These are phyloP conservation scores for Antechinus stuartii DNA, from an alignment of 2,113 vertebrate species.

Conservation along the genomic window DNA sequence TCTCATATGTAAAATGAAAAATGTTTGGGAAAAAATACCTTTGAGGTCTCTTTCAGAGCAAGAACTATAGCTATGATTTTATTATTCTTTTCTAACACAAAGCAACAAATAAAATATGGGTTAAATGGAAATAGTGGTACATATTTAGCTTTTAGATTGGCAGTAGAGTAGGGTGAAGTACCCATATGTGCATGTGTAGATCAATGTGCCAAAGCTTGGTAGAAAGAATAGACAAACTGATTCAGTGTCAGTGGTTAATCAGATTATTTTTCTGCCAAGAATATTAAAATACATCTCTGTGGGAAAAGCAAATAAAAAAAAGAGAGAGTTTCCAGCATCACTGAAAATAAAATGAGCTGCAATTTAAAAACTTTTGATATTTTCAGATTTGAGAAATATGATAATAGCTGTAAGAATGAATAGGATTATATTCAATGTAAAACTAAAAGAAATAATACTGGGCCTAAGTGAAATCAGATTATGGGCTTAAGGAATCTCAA, in stretches of 20 bases:
- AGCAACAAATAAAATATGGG: background rate
- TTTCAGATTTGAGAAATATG: constrained; percentile 27
- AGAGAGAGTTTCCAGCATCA: background rate
- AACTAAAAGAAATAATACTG: background rate
- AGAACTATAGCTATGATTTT: background rate
- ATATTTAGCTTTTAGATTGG: background rate
- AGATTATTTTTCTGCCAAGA: background rate
- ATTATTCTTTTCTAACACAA: background rate
- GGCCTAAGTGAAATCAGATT: constrained; percentile 9
- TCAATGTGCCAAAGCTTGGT: background rate
- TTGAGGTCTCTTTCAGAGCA: background rate
- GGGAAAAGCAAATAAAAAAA: background rate
- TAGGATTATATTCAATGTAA: background rate
- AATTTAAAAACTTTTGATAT: background rate
- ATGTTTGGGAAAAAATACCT: background rate
- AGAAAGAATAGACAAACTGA: background rate
- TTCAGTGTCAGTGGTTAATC: background rate
- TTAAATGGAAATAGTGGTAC: background rate
- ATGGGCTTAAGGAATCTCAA: background rate
- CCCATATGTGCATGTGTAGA: background rate
- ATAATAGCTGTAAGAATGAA: background rate
- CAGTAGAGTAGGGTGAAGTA: background rate
- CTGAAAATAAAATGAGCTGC: constrained; percentile 28
- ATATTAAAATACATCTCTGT: background rate
- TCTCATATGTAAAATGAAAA: background rate